phyloP scores from a whole-genome alignment of 2,113 vertebrate genomes.

The Cebidichthys violaceus region DNA sequence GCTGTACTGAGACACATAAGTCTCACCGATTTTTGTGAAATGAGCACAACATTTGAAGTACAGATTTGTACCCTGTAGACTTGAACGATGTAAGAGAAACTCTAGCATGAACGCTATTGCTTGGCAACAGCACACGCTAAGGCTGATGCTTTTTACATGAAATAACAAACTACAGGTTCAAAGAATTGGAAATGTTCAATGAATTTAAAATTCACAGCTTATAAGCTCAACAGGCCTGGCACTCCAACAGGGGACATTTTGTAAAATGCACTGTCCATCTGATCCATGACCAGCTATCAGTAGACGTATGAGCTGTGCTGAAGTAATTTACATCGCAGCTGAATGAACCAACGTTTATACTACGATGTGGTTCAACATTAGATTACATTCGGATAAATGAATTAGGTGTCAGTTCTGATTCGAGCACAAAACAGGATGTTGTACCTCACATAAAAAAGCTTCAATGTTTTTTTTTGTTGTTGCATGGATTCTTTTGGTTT shows the following conservation, averaged over 20 bases:
- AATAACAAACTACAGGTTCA: neutral
- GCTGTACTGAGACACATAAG: neutral
- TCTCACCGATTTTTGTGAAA: constrained; percentile 14
- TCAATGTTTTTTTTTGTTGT: neutral
- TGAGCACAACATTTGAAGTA: constrained; percentile 13
- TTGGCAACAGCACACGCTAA: neutral
- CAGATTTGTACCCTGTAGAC: neutral
- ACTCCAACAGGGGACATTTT: neutral
- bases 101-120: neutral
- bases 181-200: neutral
- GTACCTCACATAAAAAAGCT: neutral
- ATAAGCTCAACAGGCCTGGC: neutral
- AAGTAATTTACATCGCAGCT: neutral
- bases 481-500: neutral
- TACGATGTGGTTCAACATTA: too few species aligned
- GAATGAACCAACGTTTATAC: neutral
- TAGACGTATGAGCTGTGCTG: neutral
- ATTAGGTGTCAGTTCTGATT: neutral
- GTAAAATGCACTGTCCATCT: neutral
- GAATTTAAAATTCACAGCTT: neutral
- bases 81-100: neutral
- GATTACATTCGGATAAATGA: neutral
- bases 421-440: neutral
- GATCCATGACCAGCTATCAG: neutral
- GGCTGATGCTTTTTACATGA: neutral